Evolutionary conservation across 2,888 invertebrate species (phyloP).

Genomic region (Salticus scenicus): DNA sequence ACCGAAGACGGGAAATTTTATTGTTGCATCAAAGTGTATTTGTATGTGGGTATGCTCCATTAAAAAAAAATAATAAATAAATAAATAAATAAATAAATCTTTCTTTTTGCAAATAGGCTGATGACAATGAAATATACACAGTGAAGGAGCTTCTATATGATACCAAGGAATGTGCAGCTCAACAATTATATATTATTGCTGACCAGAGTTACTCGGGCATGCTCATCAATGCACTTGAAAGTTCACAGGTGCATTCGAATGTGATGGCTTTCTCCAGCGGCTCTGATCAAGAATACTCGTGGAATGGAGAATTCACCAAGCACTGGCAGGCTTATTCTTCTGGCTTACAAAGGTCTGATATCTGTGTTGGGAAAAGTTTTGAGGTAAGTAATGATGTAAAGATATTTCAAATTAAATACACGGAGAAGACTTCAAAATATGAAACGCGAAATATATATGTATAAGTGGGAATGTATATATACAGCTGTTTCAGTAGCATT

Average conservation of each 20-base stretch:
- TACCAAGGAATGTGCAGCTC: slow-evolving; percentile 77
- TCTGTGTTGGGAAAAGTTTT: slow-evolving; percentile 75
- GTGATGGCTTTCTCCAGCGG: slow-evolving; percentile 76
- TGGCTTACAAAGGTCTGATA: slow-evolving; percentile 74
- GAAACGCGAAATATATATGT: too few relatives aligned
- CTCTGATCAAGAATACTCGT: slow-evolving; percentile 75
- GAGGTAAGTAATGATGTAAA: slow-evolving; percentile 74
- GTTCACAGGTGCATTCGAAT: slow-evolving; percentile 74
- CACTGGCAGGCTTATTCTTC: slow-evolving; percentile 73
- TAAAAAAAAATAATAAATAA: too few relatives aligned
- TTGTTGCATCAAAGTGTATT: too few relatives aligned
- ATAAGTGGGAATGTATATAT: too few relatives aligned
- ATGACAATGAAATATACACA: slow-evolving; percentile 77
- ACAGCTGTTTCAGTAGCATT: too few relatives aligned
- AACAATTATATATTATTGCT: slow-evolving; percentile 77
- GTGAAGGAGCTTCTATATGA: slow-evolving; percentile 77
- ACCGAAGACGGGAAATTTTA: too few relatives aligned
- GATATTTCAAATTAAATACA: too few relatives aligned
- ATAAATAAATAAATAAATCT: too few relatives aligned
- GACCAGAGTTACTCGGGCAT: slow-evolving; percentile 78
- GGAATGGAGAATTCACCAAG: slow-evolving; percentile 75
- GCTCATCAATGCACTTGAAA: slow-evolving; percentile 74
- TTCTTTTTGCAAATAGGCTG: slow-evolving; percentile 74
- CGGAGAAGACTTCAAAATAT: too few relatives aligned
- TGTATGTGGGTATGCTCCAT: too few relatives aligned